Evolutionary conservation across 2,113 vertebrate genomes (phyloP).

Genomic region (Erinaceus europaeus): DNA sequence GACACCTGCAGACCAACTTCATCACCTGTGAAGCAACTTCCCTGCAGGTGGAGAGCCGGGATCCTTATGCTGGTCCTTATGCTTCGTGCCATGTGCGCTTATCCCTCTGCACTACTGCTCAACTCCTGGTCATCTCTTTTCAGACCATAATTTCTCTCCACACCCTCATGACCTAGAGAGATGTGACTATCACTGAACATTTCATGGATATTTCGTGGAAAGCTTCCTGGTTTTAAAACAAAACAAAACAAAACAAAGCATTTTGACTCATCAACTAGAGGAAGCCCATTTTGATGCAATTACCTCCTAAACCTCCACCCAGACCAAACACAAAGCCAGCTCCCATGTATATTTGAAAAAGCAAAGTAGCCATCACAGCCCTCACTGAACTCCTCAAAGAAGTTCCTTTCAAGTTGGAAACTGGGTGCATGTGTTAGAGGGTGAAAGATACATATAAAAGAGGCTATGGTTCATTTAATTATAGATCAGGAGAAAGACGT

Average conservation of each 20-base stretch:
- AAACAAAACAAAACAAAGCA: constrained; percentile 48
- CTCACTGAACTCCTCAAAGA: neutral
- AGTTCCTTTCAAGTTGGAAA: neutral
- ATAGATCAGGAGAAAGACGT: neutral
- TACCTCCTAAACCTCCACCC: constrained; percentile 15
- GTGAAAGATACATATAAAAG: neutral
- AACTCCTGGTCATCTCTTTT: no score
- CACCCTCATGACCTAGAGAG: constrained; percentile 2
- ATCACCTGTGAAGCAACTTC: no score
- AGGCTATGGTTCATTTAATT: neutral
- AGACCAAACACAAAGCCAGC: constrained; percentile 5
- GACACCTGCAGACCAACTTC: no score
- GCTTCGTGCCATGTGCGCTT: no score
- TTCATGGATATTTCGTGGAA: constrained; percentile 2
- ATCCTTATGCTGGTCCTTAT: no score
- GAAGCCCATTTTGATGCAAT: constrained; percentile 17
- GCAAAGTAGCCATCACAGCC: neutral
- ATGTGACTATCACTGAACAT: constrained; percentile 34
- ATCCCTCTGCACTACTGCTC: no score
- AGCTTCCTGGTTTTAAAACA: no score
- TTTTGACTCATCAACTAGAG: neutral
- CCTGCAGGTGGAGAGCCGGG: no score
- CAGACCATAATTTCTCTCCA: constrained; percentile 56
- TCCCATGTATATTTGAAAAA: constrained; percentile 12
- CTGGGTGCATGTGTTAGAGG: neutral